Percentiles rank a stretch among this genome's conserved stretches.
These are phyloP conservation scores for Guaruba guarouba DNA, from an alignment of 2,113 vertebrate genomes.

Conservation along the genomic window DNA sequence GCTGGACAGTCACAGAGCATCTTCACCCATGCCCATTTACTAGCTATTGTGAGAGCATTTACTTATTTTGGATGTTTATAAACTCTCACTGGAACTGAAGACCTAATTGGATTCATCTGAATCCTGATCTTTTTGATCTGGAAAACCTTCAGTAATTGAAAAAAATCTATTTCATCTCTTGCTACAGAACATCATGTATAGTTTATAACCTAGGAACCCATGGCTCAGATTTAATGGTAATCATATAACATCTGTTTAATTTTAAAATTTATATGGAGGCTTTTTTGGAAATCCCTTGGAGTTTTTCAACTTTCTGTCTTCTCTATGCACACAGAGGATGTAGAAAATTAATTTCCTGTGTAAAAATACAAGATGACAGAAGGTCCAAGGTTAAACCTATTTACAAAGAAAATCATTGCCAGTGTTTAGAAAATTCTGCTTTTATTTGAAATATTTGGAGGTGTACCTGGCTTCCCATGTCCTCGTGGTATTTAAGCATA, in stretches of 20 bases:
- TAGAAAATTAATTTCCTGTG: constrained; percentile 86
- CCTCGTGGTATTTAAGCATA: constrained; percentile 55
- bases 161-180: constrained; percentile 69
- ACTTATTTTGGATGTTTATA: constrained; percentile 57
- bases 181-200: constrained; percentile 70
- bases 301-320: constrained; percentile 74
- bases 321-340: constrained; percentile 68
- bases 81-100: constrained; percentile 48
- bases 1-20: neutral
- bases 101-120: constrained; percentile 53
- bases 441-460: constrained; percentile 73
- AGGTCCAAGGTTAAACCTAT: constrained; percentile 80
- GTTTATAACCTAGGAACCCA: constrained; percentile 72
- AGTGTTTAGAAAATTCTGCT: constrained; percentile 71
- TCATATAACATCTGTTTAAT: constrained; percentile 86
- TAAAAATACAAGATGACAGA: constrained; percentile 82
- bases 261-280: constrained; percentile 82
- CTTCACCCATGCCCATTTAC: neutral
- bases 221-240: constrained; percentile 79
- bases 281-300: constrained; percentile 76
- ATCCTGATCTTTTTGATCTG: constrained; percentile 72
- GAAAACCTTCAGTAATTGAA: constrained; percentile 66
- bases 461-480: constrained; percentile 69
- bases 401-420: constrained; percentile 76
- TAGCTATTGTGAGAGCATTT: constrained; percentile 51